These are phyloP conservation scores for Sebastes schlegelii DNA, from an alignment of 2,113 vertebrate genomes.

Conservation along the genomic window DNA sequence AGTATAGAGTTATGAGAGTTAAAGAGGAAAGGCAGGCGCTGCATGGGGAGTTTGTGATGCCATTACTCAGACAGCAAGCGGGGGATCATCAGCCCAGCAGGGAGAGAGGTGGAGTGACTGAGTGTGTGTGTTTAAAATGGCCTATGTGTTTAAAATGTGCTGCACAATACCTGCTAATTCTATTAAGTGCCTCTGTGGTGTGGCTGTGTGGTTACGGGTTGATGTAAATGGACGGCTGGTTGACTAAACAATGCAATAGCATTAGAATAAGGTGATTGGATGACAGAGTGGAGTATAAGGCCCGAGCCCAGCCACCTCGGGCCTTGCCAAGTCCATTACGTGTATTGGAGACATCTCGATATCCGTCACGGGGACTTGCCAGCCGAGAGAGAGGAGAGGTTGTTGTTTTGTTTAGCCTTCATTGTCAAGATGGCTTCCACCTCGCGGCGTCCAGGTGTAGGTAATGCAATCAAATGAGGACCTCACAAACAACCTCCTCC, in stretches of 20 bases:
- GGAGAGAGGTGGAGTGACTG: slow-evolving; percentile 45
- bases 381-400: slow-evolving; percentile 50
- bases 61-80: slow-evolving; percentile 67
- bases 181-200: slow-evolving; percentile 81
- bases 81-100: slow-evolving; percentile 49
- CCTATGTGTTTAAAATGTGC: slow-evolving; percentile 82
- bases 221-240: slow-evolving; percentile 84
- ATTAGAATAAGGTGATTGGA: slow-evolving; percentile 86
- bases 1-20: slow-evolving; percentile 56
- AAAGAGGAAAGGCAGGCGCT: slow-evolving; percentile 41
- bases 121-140: slow-evolving; percentile 65
- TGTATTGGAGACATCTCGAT: slow-evolving; percentile 81
- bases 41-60: slow-evolving; percentile 47
- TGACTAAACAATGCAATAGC: slow-evolving; percentile 84
- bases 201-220: slow-evolving; percentile 71
- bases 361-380: slow-evolving; percentile 68
- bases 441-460: slow-evolving; percentile 58
- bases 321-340: slow-evolving; percentile 85
- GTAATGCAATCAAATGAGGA: slow-evolving; percentile 79
- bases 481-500: slow-evolving; percentile 29
- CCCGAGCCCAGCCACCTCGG: slow-evolving; percentile 61
- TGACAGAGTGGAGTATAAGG: slow-evolving; percentile 77
- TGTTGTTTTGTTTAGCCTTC: slow-evolving; percentile 70
- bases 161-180: slow-evolving; percentile 86
- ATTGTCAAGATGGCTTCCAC: slow-evolving; percentile 77